Conservation (phyloP, 2,113 vertebrate genomes). For the Ophthalmolycus amberensis region DNA sequence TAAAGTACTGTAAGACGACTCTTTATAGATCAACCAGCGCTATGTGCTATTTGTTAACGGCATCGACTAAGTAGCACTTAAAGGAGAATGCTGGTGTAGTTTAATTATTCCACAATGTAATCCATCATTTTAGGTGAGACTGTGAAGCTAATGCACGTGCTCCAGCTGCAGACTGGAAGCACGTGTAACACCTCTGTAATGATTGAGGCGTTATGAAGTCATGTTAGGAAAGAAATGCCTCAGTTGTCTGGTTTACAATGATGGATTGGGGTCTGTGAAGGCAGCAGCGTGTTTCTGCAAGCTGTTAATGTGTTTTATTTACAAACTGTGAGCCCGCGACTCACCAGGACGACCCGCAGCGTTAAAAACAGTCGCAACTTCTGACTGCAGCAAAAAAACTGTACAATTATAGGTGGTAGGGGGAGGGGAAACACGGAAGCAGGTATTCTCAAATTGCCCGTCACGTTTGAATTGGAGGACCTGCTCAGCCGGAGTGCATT, state of each 20-base stretch:
- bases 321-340: not conserved
- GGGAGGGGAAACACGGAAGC: not conserved
- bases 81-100: conserved; percentile 14
- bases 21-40: not conserved
- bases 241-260: conserved; percentile 38
- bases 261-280: conserved; percentile 43
- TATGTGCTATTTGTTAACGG: not conserved
- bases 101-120: conserved; percentile 37
- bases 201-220: conserved; percentile 9
- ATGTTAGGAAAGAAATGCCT: conserved; percentile 8
- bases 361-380: not conserved
- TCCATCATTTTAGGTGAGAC: conserved; percentile 15
- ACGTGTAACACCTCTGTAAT: not conserved
- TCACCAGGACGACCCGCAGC: conserved; percentile 6
- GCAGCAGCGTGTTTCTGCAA: conserved; percentile 28
- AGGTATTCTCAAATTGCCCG: not conserved
- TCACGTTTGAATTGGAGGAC: no score
- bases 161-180: not conserved
- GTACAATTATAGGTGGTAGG: no score
- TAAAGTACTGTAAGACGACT: not conserved
- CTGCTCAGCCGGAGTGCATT: no score
- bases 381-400: not conserved
- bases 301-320: conserved; percentile 33
- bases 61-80: conserved; percentile 44
- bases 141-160: not conserved